Conservation (phyloP, 1,140 invertebrate species). For the Drosophila trapezifrons region DNA sequence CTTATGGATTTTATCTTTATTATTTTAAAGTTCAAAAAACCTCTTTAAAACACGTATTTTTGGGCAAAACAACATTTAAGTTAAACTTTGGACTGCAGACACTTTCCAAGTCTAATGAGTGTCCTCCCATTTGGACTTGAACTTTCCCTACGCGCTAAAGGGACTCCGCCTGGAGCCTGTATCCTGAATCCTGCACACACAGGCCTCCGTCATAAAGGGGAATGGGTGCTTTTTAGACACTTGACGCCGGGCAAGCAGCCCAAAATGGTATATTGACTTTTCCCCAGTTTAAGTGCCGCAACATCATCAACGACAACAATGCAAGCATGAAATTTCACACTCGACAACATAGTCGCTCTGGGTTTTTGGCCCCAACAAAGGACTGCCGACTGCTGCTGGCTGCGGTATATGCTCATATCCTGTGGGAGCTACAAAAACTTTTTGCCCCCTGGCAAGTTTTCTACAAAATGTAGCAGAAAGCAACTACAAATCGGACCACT, state of each 20-base stretch:
- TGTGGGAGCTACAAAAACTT: conserved; percentile 74
- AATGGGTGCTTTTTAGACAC: conserved; percentile 38
- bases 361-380: conserved; percentile 45
- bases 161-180: background rate
- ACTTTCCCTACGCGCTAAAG: conserved; percentile 17
- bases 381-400: conserved; percentile 24
- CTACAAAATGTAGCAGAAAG: conserved; percentile 71
- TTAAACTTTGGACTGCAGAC: conserved; percentile 3
- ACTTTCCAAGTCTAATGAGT: conserved; percentile 30
- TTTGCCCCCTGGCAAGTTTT: conserved; percentile 52
- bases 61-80: background rate
- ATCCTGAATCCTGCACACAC: background rate
- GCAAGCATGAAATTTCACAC: conserved; percentile 81
- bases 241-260: conserved; percentile 20
- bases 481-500: conserved; percentile 72
- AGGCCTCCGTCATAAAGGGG: background rate
- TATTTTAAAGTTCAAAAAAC: background rate
- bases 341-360: conserved; percentile 66
- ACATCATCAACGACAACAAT: conserved; percentile 71
- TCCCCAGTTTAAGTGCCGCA: conserved; percentile 58
- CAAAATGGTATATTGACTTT: conserved; percentile 55
- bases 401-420: conserved; percentile 55
- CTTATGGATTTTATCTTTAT: background rate
- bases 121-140: conserved; percentile 9
- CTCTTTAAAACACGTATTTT: background rate